phyloP scores from a whole-genome alignment of 1,140 invertebrate species.

The Bombus superbus region DNA sequence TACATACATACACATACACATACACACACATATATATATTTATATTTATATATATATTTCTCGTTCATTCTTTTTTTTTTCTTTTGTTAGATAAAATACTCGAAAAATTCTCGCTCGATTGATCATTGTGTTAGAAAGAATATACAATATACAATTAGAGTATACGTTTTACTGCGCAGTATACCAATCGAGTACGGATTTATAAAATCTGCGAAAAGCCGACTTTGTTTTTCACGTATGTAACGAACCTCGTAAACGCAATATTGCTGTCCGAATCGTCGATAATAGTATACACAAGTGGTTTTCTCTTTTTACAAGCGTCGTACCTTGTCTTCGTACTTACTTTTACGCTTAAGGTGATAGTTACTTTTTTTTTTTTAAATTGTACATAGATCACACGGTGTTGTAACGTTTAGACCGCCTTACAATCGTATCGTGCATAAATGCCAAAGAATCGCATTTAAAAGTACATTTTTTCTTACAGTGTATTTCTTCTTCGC shows the following conservation, averaged over 20 bases:
- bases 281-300: slow-evolving; percentile 19
- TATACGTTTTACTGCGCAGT: slow-evolving; percentile 20
- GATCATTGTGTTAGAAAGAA: slow-evolving; percentile 27
- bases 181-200: slow-evolving; percentile 21
- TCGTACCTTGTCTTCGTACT: slow-evolving; percentile 36
- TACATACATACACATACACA: too few species aligned
- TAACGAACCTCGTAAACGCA: slow-evolving; percentile 26
- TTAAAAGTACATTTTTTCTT: slow-evolving; percentile 68
- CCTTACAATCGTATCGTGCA: slow-evolving; percentile 62
- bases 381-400: slow-evolving; percentile 46
- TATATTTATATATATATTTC: not conserved
- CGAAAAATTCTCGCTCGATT: slow-evolving; percentile 14
- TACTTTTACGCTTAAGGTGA: slow-evolving; percentile 43
- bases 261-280: slow-evolving; percentile 21
- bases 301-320: slow-evolving; percentile 15
- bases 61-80: not conserved
- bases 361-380: slow-evolving; percentile 11
- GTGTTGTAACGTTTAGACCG: slow-evolving; percentile 45
- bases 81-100: slow-evolving; percentile 10
- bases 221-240: not conserved
- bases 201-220: slow-evolving; percentile 19
- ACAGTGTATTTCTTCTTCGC: slow-evolving; percentile 51
- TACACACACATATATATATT: too few species aligned
- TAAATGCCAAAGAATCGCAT: slow-evolving; percentile 79
- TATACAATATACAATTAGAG: slow-evolving; percentile 35